Base-by-base conservation (phyloP, 1,140 invertebrate species). In the Drosophila lacteicornis region DNA sequence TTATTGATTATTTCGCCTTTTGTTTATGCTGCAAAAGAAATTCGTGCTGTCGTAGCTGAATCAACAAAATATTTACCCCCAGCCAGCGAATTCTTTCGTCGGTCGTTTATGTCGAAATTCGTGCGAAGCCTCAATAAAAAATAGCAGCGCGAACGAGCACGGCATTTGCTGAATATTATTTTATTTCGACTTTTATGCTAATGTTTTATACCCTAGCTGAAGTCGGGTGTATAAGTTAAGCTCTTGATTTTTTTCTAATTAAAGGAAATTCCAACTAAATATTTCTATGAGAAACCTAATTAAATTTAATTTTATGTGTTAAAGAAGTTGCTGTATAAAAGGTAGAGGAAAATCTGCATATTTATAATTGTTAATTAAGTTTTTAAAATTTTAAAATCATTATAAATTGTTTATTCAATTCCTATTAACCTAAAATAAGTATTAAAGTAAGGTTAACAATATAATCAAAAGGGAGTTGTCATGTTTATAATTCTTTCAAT, bases 101-200 rank as follows among this genome's bases (percentile, higher is more conserved):
- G 69, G 57, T 82, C 58, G 76, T 67, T 80, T 76, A 76, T 86
- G 79, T 88, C 59, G 80, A 88, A 84, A 84, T 79, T 87, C 83
- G 84, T 88, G 73, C 84, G 60, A 80, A 87, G 79, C 55, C 47
- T 61, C 59, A 80, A 84, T 85, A 67, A 81, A 58, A 45, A 46
- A 46, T 56, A 36, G 49, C 38, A 58, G 42, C 51, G 38, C 51
- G 43, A 57, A 49, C 42, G 33, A 69, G 62, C 63, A 69, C 75
- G 62, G 62, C 71, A 81, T 45, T 56, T 49, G 62, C 43, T 42
- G 58, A 80, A 57, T 76, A 80, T 79, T 77, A 73, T 68, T 75
- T 71, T 68, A 75, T 53, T 77, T 63, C 58, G 67, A 58, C 67
- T 85, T 83, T 71, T 80, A 83, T 79, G 80, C 77, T 88, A 87